Base-by-base conservation (phyloP, 2,113 vertebrate genomes). In the Herpailurus yagouaroundi region DNA sequence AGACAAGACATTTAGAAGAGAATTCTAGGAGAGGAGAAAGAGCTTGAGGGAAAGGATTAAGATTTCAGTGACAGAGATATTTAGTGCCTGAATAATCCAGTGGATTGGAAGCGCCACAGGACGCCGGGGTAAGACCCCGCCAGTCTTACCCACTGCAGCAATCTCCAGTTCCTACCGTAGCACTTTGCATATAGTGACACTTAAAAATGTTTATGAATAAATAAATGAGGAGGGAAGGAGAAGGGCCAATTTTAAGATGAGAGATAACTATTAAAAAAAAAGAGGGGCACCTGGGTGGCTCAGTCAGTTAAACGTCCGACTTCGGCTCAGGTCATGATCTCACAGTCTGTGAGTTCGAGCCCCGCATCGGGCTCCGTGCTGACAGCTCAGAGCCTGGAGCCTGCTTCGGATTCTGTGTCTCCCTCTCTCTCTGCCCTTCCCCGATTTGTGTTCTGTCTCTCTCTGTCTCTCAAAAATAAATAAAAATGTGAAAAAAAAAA, bases 1-100 rank as follows among this genome's bases (percentile, higher is more conserved):
- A 89, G 64, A 77, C 57, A 52, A 63, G 45, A 52, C 48, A 89
- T 81, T 41, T 66, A 60, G 55, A 88, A 93, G 50, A 96, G 83
- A 92, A 94, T 97, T 94, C 66, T 45, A 95, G 10, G 36, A 9
- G 27, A 93, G 55, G 50, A 82, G 25, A 74, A 91, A 16, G 31
- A 25, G n/a, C 6, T 90, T 85, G 57, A 96, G 60, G 48, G 2
- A 64, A 73, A 92, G 33, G 50, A 55, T 52, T 16, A 57, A 6
- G 60, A 87, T 41, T 55, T 48, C 27, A 48, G 16, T 12, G 36
- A 55, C 1, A 73, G 63, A 57, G 55, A 23, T 60, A 7, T 23
- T 60, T 23, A 60, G 36, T 29, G 13, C 27, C 64, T 91, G 9
- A 80, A 52, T 80, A 79, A 77, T 81, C 69, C 76, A 38, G 0